Conservation (phyloP, 2,888 invertebrate species). For the Hyppa rectilinea region DNA sequence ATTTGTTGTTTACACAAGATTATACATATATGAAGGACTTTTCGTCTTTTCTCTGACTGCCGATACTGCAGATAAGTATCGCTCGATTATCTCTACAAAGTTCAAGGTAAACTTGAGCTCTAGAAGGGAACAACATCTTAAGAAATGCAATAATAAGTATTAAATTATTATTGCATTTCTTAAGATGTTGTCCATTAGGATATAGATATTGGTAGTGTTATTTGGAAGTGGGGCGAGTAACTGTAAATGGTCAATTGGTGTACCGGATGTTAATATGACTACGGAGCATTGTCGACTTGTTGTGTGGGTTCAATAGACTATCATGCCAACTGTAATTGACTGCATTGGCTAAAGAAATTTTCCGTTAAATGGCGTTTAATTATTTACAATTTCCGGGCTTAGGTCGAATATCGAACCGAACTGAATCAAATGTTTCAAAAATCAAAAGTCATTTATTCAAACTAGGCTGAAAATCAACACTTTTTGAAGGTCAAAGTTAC, state of each 20-base stretch:
- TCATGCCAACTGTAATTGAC: background rate
- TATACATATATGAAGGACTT: constrained; percentile 49
- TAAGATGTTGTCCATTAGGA: too few species aligned
- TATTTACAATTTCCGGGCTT: too few species aligned
- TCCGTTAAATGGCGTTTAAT: too few species aligned
- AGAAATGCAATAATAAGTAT: constrained; percentile 25
- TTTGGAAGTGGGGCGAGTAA: constrained; percentile 8
- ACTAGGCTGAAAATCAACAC: too few species aligned
- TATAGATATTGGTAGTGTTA: constrained; percentile 2
- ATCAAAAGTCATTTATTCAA: too few species aligned
- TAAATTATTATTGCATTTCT: too few species aligned
- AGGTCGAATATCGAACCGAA: too few species aligned
- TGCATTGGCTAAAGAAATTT: background rate
- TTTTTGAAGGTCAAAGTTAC: too few species aligned
- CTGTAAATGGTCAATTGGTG: constrained; percentile 18
- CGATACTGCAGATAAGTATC: constrained; percentile 36
- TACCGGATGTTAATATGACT: constrained; percentile 20
- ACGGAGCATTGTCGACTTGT: constrained; percentile 6
- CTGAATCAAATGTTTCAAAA: too few species aligned
- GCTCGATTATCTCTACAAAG: constrained; percentile 23
- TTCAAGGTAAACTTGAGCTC: constrained; percentile 37
- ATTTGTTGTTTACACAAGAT: constrained; percentile 48
- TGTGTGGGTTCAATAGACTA: constrained; percentile 1
- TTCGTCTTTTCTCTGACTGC: constrained; percentile 43
- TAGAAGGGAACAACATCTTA: constrained; percentile 29